Evolutionary conservation across 2,113 vertebrate species (phyloP), one percentile per base, ranked within the genome.

Genomic region (Pyrgilauda ruficollis): DNA sequence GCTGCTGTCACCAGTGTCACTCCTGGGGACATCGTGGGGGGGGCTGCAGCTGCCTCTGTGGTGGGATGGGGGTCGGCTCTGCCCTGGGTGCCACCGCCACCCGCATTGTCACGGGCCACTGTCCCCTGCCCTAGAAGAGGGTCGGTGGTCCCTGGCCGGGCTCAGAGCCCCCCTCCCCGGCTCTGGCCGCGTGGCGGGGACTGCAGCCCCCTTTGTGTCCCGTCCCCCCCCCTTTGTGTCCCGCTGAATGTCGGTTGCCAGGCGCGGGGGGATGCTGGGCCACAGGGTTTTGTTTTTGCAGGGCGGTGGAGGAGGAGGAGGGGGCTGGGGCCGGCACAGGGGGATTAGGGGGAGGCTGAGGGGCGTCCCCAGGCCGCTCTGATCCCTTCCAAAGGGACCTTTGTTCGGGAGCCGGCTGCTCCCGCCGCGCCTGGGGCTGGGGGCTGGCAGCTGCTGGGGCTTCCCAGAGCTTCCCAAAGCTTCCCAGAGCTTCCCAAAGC

Each of bases 181-280:
- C 35, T 37, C 4, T 3, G 8, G 33, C 59, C 7, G 33, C 84
- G 44, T 86, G 84, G 62, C 31, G 4, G 44, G 55, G 73, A 26
- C 67, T 62, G 61, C 33, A 24, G 72, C 59, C 78, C 61, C 82
- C 47, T 95, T 95, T 92, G 96, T 90, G 74, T 86, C 80, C 78
- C 73, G 39, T 39, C 11, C 47, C 67, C 43, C 63, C 37, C 31
- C 53, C 12, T 30, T 95, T 94, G 93, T 94, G 80, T 90, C 91
- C 82, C 70, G 70, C 82, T 93, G 81, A 94, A 94, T 87, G 89
- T 28, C 33, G 28, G 98, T 98, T 98, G 98, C 98, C 97, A 97
- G 91, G 97, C 88, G 56, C 94, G 90, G 43, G 91, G 95, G 96
- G 97, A 95, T 96, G 87, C 95, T 79, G 77, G 90, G 94, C 94